A percentile compares a stretch with the other conserved stretches of the same genome.
Evolutionary conservation across 2,888 invertebrate species (phyloP).

Genomic region (Latheticus oryzae): DNA sequence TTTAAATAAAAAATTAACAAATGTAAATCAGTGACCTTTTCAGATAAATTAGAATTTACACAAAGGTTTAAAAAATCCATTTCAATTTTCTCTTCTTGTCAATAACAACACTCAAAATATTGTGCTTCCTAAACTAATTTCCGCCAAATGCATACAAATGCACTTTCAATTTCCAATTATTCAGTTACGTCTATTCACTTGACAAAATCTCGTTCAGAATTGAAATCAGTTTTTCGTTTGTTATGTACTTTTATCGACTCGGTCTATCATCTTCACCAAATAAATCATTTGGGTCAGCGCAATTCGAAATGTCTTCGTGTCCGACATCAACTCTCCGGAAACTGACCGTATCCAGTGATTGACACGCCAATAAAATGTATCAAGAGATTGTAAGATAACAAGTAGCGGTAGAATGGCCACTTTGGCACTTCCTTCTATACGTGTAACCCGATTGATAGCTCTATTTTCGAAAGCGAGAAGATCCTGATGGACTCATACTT

Average conservation of each 20-base stretch:
- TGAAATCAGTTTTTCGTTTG: too few species aligned
- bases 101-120: too few species aligned
- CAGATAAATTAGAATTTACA: too few species aligned
- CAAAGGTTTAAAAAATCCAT: too few species aligned
- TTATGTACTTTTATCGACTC: conserved; percentile 1
- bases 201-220: too few species aligned
- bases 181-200: too few species aligned
- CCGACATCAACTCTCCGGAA: conserved; percentile 39
- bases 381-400: conserved; percentile 57
- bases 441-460: conserved; percentile 52
- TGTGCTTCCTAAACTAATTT: too few species aligned
- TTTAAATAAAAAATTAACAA: too few species aligned
- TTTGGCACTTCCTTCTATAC: conserved; percentile 51
- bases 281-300: conserved; percentile 42
- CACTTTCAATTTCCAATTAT: too few species aligned
- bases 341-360: conserved; percentile 53
- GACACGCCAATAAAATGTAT: conserved; percentile 56
- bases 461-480: conserved; percentile 49
- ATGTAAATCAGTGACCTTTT: too few species aligned
- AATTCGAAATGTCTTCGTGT: conserved; percentile 38
- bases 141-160: too few species aligned
- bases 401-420: conserved; percentile 52
- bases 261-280: conserved; percentile 21
- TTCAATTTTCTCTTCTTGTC: too few species aligned
- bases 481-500: conserved; percentile 50